Percentiles rank a stretch among this genome's conserved stretches.
phyloP scores from a whole-genome alignment of 2,888 invertebrate genomes.

The Eupeodes latifasciatus region DNA sequence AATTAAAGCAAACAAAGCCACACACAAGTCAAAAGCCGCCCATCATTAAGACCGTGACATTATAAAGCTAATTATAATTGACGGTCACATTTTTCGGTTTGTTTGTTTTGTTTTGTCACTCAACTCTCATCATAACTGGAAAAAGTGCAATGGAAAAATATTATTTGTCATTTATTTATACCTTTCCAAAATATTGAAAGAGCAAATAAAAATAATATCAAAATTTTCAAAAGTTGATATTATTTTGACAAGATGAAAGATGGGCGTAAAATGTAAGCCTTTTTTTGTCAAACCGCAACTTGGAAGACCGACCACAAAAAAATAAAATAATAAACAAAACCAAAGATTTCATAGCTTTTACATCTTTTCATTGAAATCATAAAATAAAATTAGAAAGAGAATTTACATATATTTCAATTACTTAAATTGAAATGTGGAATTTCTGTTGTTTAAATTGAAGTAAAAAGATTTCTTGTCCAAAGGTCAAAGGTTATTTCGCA shows the following conservation, averaged over 20 bases:
- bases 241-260: not conserved
- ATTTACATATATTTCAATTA: slow-evolving; percentile 13
- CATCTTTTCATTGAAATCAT: not conserved
- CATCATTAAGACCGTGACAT: not conserved
- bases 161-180: not conserved
- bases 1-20: not conserved
- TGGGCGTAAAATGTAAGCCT: not conserved
- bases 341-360: not conserved
- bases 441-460: not conserved
- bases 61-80: slow-evolving; percentile 16
- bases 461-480: not conserved
- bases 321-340: not conserved
- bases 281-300: not conserved
- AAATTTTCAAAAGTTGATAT: not conserved
- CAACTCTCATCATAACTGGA: slow-evolving; percentile 21
- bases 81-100: slow-evolving; percentile 8
- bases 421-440: slow-evolving; percentile 15
- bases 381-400: not conserved
- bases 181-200: not conserved
- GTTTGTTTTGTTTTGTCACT: slow-evolving; percentile 7
- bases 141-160: slow-evolving; percentile 24
- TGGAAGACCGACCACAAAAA: not conserved
- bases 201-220: not conserved
- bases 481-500: not conserved
- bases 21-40: too few species aligned